These are phyloP conservation scores for Bradypus variegatus DNA, from an alignment of 2,797 vertebrate species.

Conservation along the genomic window DNA sequence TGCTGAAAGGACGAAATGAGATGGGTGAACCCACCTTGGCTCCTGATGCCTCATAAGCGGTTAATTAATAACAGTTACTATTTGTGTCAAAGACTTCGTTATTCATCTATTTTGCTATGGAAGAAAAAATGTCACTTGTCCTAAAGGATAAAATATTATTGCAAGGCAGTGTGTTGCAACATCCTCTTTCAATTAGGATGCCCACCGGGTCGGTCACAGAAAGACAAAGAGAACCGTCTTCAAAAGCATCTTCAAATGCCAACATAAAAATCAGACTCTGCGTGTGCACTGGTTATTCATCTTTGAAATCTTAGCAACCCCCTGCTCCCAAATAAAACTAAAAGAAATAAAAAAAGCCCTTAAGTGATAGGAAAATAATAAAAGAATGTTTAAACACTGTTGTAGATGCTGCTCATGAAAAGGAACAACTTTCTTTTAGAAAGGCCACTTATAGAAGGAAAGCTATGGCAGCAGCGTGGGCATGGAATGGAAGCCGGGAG, in stretches of 20 bases:
- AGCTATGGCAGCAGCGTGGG: not conserved
- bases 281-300: not conserved
- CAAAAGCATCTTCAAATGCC: constrained; percentile 26
- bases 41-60: not conserved
- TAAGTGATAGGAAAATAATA: not conserved
- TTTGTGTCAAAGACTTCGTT: not conserved
- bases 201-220: constrained; percentile 16
- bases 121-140: not conserved
- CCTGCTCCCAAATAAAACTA: not conserved
- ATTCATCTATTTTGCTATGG: not conserved
- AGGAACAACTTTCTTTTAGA: not conserved
- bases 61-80: constrained; percentile 21
- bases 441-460: not conserved
- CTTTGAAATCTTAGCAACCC: not conserved
- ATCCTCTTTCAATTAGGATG: constrained; percentile 33
- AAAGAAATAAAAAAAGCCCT: not conserved
- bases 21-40: not conserved
- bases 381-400: not conserved
- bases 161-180: not conserved
- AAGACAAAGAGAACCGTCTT: constrained; percentile 23
- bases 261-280: constrained; percentile 1
- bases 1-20: not conserved
- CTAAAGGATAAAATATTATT: constrained; percentile 32
- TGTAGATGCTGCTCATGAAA: constrained; percentile 25
- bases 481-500: not conserved